Base-by-base conservation (phyloP, 2,113 vertebrate species). In the Microtus montanus region DNA sequence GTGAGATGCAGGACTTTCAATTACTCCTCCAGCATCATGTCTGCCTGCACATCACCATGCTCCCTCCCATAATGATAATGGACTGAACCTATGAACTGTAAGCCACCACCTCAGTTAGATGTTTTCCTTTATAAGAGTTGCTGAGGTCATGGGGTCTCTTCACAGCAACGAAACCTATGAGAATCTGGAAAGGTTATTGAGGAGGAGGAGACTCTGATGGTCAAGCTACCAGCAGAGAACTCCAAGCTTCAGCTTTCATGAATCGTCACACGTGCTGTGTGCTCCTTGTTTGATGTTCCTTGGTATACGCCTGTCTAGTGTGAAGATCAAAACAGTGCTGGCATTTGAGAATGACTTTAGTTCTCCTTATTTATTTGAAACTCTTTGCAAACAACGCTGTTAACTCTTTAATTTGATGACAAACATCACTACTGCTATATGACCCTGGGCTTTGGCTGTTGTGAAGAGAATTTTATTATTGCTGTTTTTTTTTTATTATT, bases 21-120 rank as follows among this genome's bases (percentile, higher is more conserved):
- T 7, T n/a, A 71, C 68, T 38, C 35, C 70, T 71, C 7, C 70
- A n/a, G 70, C 7, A 20, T 1, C 70, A 20, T 10, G 70, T 71
- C 35, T 71, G 70, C 7, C 7, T 38, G 17, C 70, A n/a, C 0
- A 7, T 0, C 1, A 2, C 35, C 35, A n/a, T 71, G 35, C 1
- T 71, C 15, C 7, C 17, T 20, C 1, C 30, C 70, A 71, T 71
- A 17, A n/a, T 71, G 30, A 71, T 70, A 70, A 70, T 35, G 35
- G 70, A 71, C 70, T n/a, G 7, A 71, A 71, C 7, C 35, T 71
- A 17, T n/a, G 70, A 71, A n/a, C 35, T 3, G 7, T 20, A 9
- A n/a, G 35, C 35, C 7, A 24, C 28, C 30, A 5, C 17, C 15
- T 71, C 35, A n/a, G 3, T n/a, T n/a, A 71, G 20, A 71, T n/a